Evolutionary conservation across 2,888 invertebrate genomes (phyloP), one percentile per base, ranked within the genome.

Genomic region (Tortricodes alternella): DNA sequence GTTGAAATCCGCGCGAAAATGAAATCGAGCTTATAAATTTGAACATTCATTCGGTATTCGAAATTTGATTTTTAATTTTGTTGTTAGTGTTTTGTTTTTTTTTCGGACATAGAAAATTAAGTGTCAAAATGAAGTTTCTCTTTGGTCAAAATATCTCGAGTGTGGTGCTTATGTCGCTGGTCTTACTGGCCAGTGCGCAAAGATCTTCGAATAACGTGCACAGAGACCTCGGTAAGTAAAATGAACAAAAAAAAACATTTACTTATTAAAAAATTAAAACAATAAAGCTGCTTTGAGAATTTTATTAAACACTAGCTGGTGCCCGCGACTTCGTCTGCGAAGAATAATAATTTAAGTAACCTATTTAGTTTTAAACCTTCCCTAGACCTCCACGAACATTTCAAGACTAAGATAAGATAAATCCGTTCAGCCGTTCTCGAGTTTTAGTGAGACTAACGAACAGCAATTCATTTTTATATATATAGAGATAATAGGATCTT

Each of bases 111-210:
- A 23, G 27, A 44, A 3, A 13, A 16, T 34, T 27, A 27, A 37
- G 52, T 51, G 44, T 19, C 5, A 57, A 75, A 70, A 87, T 85
- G 82, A 80, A 76, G 73, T 79, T 80, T 57, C 63, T 83, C 67
- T 76, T 80, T 58, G 71, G 78, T 65, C 80, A 78, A 58, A 80
- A 80, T 64, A 70, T 89, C 63, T 81, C 80, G 19, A 80, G 84
- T 83, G 84, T 89, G 63, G 62, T 91, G 61, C 64, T 91, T 69
- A 78, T 89, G 63, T 85, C 83, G 29, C 66, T 91, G 65, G 80
- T 89, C 64, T 71, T 90, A 53, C 68, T 91, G 64, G 86, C 82
- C 35, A 87, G 78, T 73, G 89, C 90, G 46, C 91, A 91, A 73
- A 85, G 86, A 68, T 67, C 83, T 7, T 76, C 86, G 0, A 81